Evolutionary conservation across 2,797 vertebrate species (phyloP), one percentile per base, ranked within the genome.

Genomic region (Centroberyx gerrardi): DNA sequence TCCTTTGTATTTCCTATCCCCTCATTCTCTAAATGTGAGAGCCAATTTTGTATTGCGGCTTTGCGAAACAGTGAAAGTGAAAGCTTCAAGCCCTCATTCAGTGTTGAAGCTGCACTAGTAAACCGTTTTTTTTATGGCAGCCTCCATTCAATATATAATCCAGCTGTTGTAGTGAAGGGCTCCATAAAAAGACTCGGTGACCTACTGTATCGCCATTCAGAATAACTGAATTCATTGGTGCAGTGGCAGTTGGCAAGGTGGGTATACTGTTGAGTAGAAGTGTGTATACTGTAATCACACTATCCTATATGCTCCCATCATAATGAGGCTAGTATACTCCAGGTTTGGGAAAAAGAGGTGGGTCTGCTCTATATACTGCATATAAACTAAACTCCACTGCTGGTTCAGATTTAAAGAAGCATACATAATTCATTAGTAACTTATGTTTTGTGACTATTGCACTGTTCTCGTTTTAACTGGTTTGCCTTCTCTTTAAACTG

Each of bases 111-210:
- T 2, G 18, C n/a, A 36, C 54, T 13, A 48, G 44, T 3, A 64
- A 74, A 58, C 4, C 1, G 33, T 4, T 22, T 22, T 51, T 71
- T 73, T 83, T 60, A 60, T 3, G 63, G 72, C 66, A 55, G 49
- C 17, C 17, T 22, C 15, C 15, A 29, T 42, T 56, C 31, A 49
- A 18, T 5, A 17, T 56, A 9, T 49, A 56, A 51, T 46, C 15
- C 3, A 4, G 53, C 54, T 52, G 60, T 0, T 6, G 29, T 0
- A 17, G 33, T 3, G 38, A 17, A 10, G 12, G 6, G 48, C 14
- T 44, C 61, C 13, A 17, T 48, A 28, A 56, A 4, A 59, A 56
- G 31, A 17, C 31, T 62, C 15, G 65, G 52, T 64, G 51, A 59
- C 22, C 22, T 22, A 40, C 38, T 40, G 10, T 40, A 40, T 10